phyloP scores from a whole-genome alignment of 2,888 invertebrate genomes.

The Boloria euphrosyne region DNA sequence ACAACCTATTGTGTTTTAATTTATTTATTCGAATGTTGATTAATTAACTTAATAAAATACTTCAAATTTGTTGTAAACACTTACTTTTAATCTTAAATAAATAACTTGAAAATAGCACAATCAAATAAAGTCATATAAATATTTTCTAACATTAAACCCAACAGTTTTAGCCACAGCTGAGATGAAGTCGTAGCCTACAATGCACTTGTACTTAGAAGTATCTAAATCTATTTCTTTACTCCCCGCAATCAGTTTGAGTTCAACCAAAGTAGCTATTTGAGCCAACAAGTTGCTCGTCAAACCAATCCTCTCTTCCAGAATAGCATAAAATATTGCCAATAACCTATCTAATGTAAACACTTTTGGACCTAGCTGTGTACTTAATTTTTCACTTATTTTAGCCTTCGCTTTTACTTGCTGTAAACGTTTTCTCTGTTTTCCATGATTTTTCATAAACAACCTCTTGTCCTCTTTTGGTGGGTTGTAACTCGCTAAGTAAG shows the following conservation, averaged over 20 bases:
- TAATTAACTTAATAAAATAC: no score
- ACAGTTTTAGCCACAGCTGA: slow-evolving; percentile 89
- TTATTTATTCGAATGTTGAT: no score
- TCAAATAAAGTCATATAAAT: slow-evolving; percentile 86
- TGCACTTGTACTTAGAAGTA: slow-evolving; percentile 92
- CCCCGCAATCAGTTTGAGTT: slow-evolving; percentile 89
- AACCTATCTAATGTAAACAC: slow-evolving; percentile 91
- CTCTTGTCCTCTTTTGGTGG: slow-evolving; percentile 93
- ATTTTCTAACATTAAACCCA: slow-evolving; percentile 88
- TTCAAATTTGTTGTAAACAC: no score
- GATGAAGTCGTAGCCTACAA: slow-evolving; percentile 91
- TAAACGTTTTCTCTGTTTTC: slow-evolving; percentile 86
- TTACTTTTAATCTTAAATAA: slow-evolving; percentile 11
- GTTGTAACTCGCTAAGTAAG: slow-evolving; percentile 96
- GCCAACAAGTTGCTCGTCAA: slow-evolving; percentile 93
- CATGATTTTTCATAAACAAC: slow-evolving; percentile 91
- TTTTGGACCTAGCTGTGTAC: slow-evolving; percentile 90
- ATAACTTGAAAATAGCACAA: slow-evolving; percentile 26
- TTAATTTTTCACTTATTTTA: slow-evolving; percentile 80
- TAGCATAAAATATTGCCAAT: slow-evolving; percentile 94
- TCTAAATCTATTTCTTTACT: slow-evolving; percentile 89
- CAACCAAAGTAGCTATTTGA: slow-evolving; percentile 93
- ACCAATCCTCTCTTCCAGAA: slow-evolving; percentile 91
- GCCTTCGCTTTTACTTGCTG: slow-evolving; percentile 84
- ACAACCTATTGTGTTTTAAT: no score